Percentiles rank a stretch among this genome's conserved stretches.
Evolutionary conservation across 2,888 invertebrate species (phyloP).

Genomic region (Plebejus anna): DNA sequence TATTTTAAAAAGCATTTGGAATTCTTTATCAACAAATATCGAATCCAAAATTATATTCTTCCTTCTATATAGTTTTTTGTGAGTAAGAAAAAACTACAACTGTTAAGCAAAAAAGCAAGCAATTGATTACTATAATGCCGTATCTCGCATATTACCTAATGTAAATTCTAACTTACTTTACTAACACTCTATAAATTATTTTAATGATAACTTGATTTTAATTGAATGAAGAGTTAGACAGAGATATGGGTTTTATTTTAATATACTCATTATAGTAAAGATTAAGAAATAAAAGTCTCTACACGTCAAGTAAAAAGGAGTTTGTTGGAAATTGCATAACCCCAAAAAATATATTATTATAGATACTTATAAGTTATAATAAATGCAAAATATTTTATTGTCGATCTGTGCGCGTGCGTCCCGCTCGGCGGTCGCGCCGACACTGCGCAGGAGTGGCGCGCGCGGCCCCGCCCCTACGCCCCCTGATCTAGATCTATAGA

Average conservation of each 20-base stretch:
- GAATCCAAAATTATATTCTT: too few species aligned
- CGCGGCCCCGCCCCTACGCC: conserved; percentile 58
- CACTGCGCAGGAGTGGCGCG: conserved; percentile 61
- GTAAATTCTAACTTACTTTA: too few species aligned
- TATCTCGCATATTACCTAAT: too few species aligned
- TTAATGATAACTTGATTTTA: too few species aligned
- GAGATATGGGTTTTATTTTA: background rate
- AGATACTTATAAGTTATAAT: background rate
- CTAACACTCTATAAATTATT: too few species aligned
- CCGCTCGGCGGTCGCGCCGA: conserved; percentile 34
- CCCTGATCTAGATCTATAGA: conserved; percentile 59
- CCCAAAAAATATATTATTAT: background rate
- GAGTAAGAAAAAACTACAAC: too few species aligned
- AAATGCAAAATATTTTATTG: background rate
- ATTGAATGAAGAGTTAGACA: background rate
- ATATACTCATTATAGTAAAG: background rate
- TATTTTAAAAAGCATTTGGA: too few species aligned
- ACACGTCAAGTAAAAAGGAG: background rate
- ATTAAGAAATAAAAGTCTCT: background rate
- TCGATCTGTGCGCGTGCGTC: conserved; percentile 33
- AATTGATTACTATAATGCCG: too few species aligned
- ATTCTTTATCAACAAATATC: too few species aligned
- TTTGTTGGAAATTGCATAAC: background rate
- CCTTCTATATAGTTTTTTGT: too few species aligned
- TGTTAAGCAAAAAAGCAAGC: too few species aligned